Conservation (phyloP, 2,113 vertebrate genomes). For the Orcinus orca region DNA sequence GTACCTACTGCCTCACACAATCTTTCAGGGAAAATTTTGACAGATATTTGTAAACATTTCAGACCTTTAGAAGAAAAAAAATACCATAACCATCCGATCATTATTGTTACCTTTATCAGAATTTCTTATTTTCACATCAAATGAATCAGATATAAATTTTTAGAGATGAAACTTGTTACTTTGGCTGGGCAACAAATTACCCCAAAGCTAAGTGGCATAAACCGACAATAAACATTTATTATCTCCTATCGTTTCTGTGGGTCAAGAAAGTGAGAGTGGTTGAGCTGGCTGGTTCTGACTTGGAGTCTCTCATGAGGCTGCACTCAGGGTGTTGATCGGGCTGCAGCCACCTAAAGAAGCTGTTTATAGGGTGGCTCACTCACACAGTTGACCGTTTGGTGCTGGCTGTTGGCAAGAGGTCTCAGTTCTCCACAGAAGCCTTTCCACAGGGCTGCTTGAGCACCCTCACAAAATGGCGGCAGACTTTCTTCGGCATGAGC, state of each 20-base stretch:
- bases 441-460: too few relatives aligned
- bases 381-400: background rate
- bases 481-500: background rate
- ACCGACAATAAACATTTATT: background rate
- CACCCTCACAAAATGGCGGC: too few relatives aligned
- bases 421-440: too few relatives aligned
- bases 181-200: background rate
- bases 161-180: background rate
- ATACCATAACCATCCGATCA: background rate
- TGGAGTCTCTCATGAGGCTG: background rate
- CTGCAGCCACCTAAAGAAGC: background rate
- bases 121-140: background rate
- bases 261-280: too few relatives aligned
- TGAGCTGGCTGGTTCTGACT: too few relatives aligned
- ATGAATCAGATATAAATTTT: background rate
- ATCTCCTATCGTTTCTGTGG: too few relatives aligned
- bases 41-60: background rate
- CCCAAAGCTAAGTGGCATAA: background rate
- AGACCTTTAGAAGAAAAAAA: background rate
- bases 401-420: background rate
- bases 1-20: background rate
- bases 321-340: background rate
- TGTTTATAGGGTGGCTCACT: background rate
- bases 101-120: background rate
- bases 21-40: background rate